Conservation (phyloP, 2,797 vertebrate genomes). For the Cossypha dichroa region DNA sequence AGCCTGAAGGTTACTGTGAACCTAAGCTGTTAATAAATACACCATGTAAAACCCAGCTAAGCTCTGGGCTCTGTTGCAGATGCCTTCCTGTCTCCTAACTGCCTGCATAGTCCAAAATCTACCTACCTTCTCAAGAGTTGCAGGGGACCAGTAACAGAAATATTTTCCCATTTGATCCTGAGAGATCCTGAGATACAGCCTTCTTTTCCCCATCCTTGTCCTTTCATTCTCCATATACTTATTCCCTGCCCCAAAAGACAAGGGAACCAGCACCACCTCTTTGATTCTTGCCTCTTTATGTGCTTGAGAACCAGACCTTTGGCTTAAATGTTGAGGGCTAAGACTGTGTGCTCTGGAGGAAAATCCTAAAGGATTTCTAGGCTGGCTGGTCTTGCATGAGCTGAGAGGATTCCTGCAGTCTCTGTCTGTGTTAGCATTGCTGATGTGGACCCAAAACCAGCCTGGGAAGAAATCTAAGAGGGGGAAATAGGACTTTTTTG, state of each 20-base stretch:
- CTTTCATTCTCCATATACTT: background rate
- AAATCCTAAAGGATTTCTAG: background rate
- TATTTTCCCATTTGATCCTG: background rate
- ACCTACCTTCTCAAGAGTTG: background rate
- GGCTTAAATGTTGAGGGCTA: background rate
- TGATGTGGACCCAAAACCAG: background rate
- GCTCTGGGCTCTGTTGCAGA: background rate
- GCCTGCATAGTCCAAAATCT: background rate
- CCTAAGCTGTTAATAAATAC: background rate
- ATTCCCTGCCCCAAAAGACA: background rate
- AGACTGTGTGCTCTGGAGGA: accelerated
- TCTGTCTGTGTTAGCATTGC: background rate
- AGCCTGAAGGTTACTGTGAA: background rate
- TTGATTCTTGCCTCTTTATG: background rate
- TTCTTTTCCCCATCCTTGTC: background rate
- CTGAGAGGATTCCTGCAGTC: background rate
- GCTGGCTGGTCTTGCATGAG: background rate
- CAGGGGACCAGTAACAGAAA: background rate
- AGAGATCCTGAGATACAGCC: background rate
- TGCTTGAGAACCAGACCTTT: background rate
- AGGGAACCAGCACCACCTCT: background rate
- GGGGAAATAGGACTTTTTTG: background rate
- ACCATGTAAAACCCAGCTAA: background rate
- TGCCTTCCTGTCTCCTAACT: background rate
- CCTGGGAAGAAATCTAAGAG: background rate